These are phyloP conservation scores for Aselliscus stoliczkanus DNA, from an alignment of 2,797 vertebrate genomes.

Conservation along the genomic window DNA sequence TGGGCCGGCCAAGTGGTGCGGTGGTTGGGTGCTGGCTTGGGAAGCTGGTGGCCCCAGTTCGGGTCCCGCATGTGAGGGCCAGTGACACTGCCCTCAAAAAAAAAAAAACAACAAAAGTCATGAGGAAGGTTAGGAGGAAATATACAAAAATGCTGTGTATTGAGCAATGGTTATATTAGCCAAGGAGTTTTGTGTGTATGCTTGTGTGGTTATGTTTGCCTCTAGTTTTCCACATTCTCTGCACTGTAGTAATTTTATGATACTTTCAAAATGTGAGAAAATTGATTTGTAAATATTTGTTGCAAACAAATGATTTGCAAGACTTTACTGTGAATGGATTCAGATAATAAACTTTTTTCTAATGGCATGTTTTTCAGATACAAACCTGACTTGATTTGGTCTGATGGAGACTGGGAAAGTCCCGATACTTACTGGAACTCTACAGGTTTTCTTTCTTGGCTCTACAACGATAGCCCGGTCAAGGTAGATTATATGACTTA, in stretches of 20 bases:
- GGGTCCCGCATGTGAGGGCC: no score
- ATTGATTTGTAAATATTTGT: background rate
- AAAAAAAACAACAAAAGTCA: no score
- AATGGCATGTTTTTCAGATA: constrained; percentile 74
- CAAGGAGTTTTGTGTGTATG: background rate
- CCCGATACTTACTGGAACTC: constrained; percentile 94
- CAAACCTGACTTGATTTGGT: constrained; percentile 69
- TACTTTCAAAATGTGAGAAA: background rate
- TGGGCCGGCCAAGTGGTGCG: no score
- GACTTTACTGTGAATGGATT: background rate
- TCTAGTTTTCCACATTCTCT: background rate
- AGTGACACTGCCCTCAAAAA: no score
- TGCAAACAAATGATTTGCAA: background rate
- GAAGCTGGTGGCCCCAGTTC: no score
- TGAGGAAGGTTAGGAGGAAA: background rate
- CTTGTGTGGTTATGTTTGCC: background rate
- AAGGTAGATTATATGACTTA: constrained; percentile 82
- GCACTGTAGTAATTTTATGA: background rate
- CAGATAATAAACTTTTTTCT: background rate
- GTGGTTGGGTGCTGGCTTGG: no score
- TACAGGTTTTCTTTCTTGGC: constrained; percentile 94
- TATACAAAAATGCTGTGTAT: background rate
- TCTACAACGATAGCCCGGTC: constrained; percentile 96
- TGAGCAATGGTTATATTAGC: background rate
- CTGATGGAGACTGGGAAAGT: constrained; percentile 68